Percentiles rank a stretch among this genome's conserved stretches.
phyloP scores from a whole-genome alignment of 1,140 invertebrate genomes.

The Pogonognathellus flavescens region DNA sequence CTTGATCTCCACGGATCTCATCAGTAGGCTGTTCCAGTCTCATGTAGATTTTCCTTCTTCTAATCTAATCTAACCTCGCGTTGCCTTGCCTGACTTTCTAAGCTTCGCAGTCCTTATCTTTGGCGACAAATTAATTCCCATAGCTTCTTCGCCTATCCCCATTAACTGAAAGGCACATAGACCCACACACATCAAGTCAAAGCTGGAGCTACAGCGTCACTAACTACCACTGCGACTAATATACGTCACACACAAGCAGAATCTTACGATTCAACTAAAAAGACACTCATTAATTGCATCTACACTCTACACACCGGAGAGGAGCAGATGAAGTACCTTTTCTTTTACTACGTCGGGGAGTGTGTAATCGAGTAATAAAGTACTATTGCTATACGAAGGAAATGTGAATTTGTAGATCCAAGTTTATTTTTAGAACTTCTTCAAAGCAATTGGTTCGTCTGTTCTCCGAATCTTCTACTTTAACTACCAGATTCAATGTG shows the following conservation, averaged over 20 bases:
- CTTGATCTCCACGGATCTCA: slow-evolving; percentile 46
- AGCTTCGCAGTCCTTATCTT: slow-evolving; percentile 1
- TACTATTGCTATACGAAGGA: too few species aligned
- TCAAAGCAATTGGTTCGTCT: too few species aligned
- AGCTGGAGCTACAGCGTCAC: background rate
- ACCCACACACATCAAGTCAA: background rate
- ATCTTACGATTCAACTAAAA: background rate
- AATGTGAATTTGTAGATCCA: too few species aligned
- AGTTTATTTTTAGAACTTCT: too few species aligned
- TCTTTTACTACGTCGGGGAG: too few species aligned
- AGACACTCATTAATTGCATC: background rate
- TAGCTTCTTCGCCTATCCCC: background rate
- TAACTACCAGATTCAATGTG: too few species aligned
- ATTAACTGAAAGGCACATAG: background rate
- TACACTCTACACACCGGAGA: background rate
- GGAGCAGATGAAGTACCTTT: too few species aligned
- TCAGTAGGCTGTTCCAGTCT: background rate
- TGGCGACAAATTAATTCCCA: slow-evolving; percentile 18
- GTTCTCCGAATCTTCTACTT: too few species aligned
- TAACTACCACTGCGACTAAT: background rate
- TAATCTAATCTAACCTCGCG: slow-evolving; percentile 48
- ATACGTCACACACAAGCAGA: background rate
- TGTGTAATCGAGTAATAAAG: too few species aligned
- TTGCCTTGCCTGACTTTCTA: background rate
- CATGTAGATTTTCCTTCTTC: slow-evolving; percentile 29